These are phyloP conservation scores for Tragelaphus eurycerus DNA, from an alignment of 2,797 vertebrate genomes.

Conservation along the genomic window DNA sequence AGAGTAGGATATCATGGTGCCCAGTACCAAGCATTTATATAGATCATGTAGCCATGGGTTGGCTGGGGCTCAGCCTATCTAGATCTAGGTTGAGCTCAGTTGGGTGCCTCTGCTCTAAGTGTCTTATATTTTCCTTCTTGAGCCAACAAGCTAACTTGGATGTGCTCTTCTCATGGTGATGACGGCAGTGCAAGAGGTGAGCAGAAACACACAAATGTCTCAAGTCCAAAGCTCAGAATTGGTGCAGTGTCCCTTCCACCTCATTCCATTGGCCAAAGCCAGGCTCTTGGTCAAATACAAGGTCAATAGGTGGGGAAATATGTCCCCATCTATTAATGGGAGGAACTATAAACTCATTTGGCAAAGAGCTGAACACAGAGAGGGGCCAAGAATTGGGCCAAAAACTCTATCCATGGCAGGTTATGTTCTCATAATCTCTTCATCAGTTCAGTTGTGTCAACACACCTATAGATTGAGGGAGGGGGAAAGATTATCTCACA, in stretches of 20 bases:
- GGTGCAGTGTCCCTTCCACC: too few species aligned
- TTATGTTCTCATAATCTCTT: not conserved
- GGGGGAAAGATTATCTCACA: not conserved
- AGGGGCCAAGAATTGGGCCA: not conserved
- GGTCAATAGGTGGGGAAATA: not conserved
- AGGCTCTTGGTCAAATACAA: not conserved
- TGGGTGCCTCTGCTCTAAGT: not conserved
- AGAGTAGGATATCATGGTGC: accelerated
- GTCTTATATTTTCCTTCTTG: not conserved
- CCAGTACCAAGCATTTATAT: not conserved
- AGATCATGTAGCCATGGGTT: not conserved
- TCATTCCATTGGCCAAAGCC: not conserved
- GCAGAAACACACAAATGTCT: too few species aligned
- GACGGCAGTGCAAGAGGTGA: not conserved
- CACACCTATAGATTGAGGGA: not conserved
- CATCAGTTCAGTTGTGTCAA: not conserved
- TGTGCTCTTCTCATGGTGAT: not conserved
- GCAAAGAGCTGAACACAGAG: not conserved
- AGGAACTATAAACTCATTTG: not conserved
- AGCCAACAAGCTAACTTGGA: not conserved
- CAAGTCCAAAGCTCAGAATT: not conserved
- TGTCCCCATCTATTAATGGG: not conserved
- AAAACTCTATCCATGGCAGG: not conserved
- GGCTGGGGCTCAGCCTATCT: not conserved
- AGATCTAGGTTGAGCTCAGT: not conserved